phyloP scores from a whole-genome alignment of 1,140 invertebrate genomes.

The Bathynomus jamesi region DNA sequence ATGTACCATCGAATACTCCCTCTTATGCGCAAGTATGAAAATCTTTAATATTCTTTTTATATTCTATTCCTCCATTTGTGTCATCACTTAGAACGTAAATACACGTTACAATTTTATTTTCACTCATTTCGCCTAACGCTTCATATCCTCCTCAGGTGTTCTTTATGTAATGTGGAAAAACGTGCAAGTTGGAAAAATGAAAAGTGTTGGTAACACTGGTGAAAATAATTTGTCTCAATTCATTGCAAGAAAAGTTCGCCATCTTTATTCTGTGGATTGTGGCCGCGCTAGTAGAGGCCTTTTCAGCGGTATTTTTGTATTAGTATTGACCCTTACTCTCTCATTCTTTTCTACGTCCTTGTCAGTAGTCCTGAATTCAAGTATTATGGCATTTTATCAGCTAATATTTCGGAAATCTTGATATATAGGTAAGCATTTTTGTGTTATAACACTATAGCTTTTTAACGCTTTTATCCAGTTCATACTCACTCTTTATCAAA shows the following conservation, averaged over 20 bases:
- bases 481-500: no score
- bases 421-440: constrained; percentile 53
- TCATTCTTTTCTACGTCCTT: constrained; percentile 89
- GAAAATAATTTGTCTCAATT: constrained; percentile 26
- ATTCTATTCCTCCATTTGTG: no score
- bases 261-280: constrained; percentile 89
- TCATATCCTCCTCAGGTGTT: no score
- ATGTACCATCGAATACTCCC: constrained; percentile 90
- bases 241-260: constrained; percentile 40
- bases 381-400: constrained; percentile 73
- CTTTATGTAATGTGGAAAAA: constrained; percentile 90
- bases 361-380: constrained; percentile 76
- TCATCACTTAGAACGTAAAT: no score
- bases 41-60: no score
- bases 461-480: no score
- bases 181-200: constrained; percentile 53
- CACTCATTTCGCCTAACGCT: constrained; percentile 38
- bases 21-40: constrained; percentile 87
- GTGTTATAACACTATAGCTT: no score
- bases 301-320: constrained; percentile 82
- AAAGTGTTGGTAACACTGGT: constrained; percentile 16
- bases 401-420: constrained; percentile 81
- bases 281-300: constrained; percentile 86
- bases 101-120: constrained; percentile 44
- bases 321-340: constrained; percentile 84